Conservation (phyloP, 2,113 vertebrate species). For the Sturnira hondurensis region DNA sequence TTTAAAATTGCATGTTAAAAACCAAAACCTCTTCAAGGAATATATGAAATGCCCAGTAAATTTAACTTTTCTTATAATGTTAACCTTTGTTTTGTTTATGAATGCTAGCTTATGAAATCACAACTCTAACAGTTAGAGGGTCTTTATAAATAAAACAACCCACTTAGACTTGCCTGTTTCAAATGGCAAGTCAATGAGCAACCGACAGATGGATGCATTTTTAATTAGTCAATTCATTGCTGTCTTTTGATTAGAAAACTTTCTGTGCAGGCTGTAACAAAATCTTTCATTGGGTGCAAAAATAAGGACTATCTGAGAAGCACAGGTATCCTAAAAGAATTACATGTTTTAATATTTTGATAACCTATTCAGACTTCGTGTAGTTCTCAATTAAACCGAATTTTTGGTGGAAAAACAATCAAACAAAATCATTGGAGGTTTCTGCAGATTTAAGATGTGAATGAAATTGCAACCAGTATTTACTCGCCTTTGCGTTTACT, state of each 20-base stretch:
- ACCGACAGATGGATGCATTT: conserved; percentile 83
- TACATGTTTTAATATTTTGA: conserved; percentile 60
- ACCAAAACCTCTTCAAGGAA: conserved; percentile 9
- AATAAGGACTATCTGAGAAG: conserved; percentile 74
- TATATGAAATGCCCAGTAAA: conserved; percentile 53
- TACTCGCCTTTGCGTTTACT: conserved; percentile 74
- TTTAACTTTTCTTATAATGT: conserved; percentile 45
- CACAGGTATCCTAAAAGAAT: conserved; percentile 63
- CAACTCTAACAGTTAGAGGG: conserved; percentile 78
- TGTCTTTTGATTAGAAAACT: conserved; percentile 78
- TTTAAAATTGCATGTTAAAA: conserved; percentile 28
- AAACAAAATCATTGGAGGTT: conserved; percentile 79
- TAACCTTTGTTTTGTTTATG: conserved; percentile 75
- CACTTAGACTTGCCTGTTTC: conserved; percentile 78
- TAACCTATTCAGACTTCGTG: conserved; percentile 64
- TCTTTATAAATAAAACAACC: conserved; percentile 85
- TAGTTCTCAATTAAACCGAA: conserved; percentile 63
- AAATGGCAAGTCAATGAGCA: conserved; percentile 77
- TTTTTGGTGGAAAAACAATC: conserved; percentile 73
- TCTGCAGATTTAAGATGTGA: conserved; percentile 75
- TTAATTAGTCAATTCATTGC: conserved; percentile 80
- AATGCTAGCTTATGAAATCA: conserved; percentile 74
- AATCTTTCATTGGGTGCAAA: conserved; percentile 69
- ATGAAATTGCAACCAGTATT: conserved; percentile 75
- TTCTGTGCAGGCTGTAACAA: conserved; percentile 69